Base-by-base conservation (phyloP, 2,888 invertebrate species). In the Ephialtes manifestator region DNA sequence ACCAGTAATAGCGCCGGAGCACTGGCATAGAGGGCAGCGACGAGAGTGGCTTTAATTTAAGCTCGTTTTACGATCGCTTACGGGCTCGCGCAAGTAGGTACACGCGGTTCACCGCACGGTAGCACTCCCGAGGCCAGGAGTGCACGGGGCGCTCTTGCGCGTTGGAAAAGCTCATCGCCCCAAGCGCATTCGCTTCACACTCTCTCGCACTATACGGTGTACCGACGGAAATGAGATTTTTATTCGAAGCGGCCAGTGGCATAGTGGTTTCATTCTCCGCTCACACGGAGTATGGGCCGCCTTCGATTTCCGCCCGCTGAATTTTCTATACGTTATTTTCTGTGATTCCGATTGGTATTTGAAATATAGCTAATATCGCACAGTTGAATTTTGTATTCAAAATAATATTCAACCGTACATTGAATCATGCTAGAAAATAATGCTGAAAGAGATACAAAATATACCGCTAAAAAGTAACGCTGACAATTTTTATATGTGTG, bases 171-270 rank as follows among this genome's bases (percentile, higher is more conserved):
- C 60, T 72, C 63, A 63, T 63, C 43, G 20, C 8, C 53, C 24
- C 60, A 13, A 18, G 48, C 68, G 39, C 71, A 80, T 35, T 78
- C 76, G 76, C 86, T 60, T 70, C 72, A 81, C 84, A 81, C 77
- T 77, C 75, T 78, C 81, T 83, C 84, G 86, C 79, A 67, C 81
- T 71, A 79, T 81, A 75, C 70, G 76, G 74, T 71, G 68, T 48
- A 76, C 81, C 67, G 83, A 75, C 87, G 91, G 90, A 91, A 92
- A 91, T 90, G 91, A 90, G 89, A 90, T 89, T 90, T 92, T 90
- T 89, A 90, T 89, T 88, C 87, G 78, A 81, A 81, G 60, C 81
- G 87, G 76, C 85, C 86, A 86, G 90, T 90, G 90, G 90, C 90
- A 90, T 51, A 51, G 51, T 51, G 51, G 8, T 51, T 51, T 51